Percentiles rank a stretch among this genome's conserved stretches.
Evolutionary conservation across 64 coral and sea anemone genomes (phyloP).

Genomic region (Actinia tenebrosa): DNA sequence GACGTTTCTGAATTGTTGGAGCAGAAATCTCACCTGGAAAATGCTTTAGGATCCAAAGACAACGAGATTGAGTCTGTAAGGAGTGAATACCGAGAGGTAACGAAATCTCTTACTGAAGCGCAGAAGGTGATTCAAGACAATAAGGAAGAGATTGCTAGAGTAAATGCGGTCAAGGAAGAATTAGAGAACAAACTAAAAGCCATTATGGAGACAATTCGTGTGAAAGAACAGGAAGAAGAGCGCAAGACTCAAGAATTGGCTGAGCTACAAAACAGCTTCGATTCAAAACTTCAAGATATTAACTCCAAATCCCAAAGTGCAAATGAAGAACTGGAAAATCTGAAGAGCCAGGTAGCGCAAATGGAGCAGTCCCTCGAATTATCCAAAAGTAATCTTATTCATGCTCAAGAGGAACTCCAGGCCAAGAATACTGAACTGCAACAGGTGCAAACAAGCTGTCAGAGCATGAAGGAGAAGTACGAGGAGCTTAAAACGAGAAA

Average conservation of each 20-base stretch:
- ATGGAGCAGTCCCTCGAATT: neutral
- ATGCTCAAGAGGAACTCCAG: constrained; percentile 22
- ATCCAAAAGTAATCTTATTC: neutral
- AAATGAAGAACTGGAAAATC: neutral
- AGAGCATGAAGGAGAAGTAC: neutral
- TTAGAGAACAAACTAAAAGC: constrained; percentile 31
- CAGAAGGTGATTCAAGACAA: constrained; percentile 23
- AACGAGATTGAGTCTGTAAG: constrained; percentile 26
- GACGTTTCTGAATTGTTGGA: constrained; percentile 41
- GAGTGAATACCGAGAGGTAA: constrained; percentile 12
- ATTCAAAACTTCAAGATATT: neutral
- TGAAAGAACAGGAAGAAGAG: constrained; percentile 17
- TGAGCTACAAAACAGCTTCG: neutral
- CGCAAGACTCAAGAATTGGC: neutral
- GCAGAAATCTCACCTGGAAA: constrained; percentile 43
- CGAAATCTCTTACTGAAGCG: constrained; percentile 24
- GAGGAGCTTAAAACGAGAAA: constrained; percentile 22
- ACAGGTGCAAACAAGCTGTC: neutral
- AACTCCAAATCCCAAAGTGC: neutral
- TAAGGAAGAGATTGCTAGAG: constrained; percentile 12
- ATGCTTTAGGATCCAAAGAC: constrained; percentile 42
- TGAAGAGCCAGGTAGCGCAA: constrained; percentile 14
- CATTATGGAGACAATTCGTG: neutral
- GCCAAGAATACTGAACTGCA: constrained; percentile 23
- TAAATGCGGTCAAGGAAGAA: neutral